A percentile compares a stretch with the other conserved stretches of the same genome.
Evolutionary conservation across 2,113 vertebrate genomes (phyloP).

Genomic region (Neotoma lepida): DNA sequence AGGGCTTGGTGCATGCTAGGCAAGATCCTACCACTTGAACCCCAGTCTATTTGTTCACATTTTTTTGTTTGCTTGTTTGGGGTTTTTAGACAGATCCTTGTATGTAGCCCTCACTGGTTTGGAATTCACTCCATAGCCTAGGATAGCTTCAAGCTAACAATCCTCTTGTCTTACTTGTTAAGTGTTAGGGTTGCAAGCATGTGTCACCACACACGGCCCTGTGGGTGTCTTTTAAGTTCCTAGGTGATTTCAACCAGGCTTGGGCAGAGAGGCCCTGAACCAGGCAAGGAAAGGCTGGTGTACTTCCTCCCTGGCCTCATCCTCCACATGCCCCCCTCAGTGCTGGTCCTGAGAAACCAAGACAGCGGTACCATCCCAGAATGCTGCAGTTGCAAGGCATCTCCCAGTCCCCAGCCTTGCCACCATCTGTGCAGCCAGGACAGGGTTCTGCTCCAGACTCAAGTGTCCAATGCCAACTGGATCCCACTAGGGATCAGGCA

Average conservation of each 20-base stretch:
- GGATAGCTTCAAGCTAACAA: not conserved
- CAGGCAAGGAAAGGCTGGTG: not conserved
- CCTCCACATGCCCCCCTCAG: not conserved
- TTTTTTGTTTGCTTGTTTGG: not conserved
- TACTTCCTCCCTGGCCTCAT: not conserved
- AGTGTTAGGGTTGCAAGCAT: not conserved
- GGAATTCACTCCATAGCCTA: not conserved
- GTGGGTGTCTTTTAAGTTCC: not conserved
- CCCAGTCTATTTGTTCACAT: not conserved
- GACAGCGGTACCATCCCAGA: not conserved
- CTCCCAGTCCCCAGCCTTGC: constrained; percentile 14
- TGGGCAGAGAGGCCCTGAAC: not conserved
- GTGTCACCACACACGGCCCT: not conserved
- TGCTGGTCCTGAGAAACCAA: not conserved
- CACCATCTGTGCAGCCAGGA: not conserved
- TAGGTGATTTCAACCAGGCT: not conserved
- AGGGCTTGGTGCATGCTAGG: not conserved
- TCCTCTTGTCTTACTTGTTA: not conserved
- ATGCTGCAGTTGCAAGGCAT: not conserved
- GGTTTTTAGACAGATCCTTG: not conserved
- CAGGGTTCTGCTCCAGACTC: constrained; percentile 5
- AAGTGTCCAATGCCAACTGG: constrained; percentile 40
- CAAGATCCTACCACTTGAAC: not conserved
- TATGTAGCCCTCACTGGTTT: not conserved
- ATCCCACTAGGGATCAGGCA: not conserved